phyloP scores from a whole-genome alignment of 2,888 invertebrate species.

The Fabriciana adippe region DNA sequence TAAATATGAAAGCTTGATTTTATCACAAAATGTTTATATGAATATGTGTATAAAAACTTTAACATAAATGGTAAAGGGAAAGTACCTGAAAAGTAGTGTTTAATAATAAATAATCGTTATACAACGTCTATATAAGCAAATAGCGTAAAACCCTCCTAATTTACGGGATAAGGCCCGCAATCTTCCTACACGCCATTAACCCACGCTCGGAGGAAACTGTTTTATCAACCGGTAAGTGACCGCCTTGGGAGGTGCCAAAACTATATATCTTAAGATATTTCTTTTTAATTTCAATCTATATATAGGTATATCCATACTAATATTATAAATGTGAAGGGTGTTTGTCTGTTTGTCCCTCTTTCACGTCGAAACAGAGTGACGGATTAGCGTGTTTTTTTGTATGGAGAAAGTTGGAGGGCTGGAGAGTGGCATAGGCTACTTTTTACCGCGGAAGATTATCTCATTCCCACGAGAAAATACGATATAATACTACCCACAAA shows the following conservation, averaged over 20 bases:
- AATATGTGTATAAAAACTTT: too few species aligned
- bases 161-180: slow-evolving; percentile 61
- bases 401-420: too few species aligned
- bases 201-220: slow-evolving; percentile 54
- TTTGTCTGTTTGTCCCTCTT: not conserved
- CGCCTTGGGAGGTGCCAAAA: slow-evolving; percentile 38
- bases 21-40: too few species aligned
- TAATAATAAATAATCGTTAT: slow-evolving; percentile 11
- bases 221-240: slow-evolving; percentile 53
- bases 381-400: too few species aligned
- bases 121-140: slow-evolving; percentile 9
- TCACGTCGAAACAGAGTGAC: not conserved
- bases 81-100: not conserved
- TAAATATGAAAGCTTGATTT: too few species aligned
- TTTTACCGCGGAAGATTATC: too few species aligned
- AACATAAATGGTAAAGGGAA: too few species aligned
- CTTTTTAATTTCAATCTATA: slow-evolving; percentile 1
- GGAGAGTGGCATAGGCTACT: too few species aligned
- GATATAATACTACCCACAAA: too few species aligned
- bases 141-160: slow-evolving; percentile 47
- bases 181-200: slow-evolving; percentile 60
- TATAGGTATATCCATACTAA: not conserved
- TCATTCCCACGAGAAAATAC: too few species aligned
- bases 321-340: not conserved
- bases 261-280: slow-evolving; percentile 15